Conservation (phyloP, 2,888 invertebrate genomes). For the Eupithecia exiguata region DNA sequence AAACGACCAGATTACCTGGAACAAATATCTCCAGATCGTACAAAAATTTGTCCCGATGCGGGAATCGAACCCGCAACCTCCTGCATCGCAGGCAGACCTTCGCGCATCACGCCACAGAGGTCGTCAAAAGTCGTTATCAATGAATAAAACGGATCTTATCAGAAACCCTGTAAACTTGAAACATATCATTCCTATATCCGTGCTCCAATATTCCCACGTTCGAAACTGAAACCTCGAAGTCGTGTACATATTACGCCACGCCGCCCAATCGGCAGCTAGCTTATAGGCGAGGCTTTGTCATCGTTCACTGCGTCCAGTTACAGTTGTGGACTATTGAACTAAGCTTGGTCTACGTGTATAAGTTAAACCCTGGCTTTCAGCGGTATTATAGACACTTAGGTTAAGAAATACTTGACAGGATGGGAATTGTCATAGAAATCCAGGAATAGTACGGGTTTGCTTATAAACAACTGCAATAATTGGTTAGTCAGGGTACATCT, state of each 20-base stretch:
- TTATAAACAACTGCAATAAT: not conserved
- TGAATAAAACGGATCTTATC: not conserved
- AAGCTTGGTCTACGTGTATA: not conserved
- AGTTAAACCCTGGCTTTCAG: not conserved
- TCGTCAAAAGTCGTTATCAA: no score
- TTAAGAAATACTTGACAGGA: not conserved
- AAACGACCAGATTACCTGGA: no score
- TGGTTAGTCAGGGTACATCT: not conserved
- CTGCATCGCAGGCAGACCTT: no score
- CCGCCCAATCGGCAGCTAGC: slow-evolving; percentile 23
- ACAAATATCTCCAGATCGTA: no score
- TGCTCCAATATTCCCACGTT: not conserved
- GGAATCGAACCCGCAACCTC: no score
- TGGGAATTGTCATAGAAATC: not conserved
- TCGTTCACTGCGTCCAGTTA: slow-evolving; percentile 18
- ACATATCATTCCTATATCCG: not conserved
- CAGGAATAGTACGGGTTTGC: not conserved
- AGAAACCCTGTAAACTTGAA: not conserved
- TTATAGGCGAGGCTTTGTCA: slow-evolving; percentile 22
- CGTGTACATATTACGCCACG: not conserved
- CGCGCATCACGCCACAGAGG: no score
- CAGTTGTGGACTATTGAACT: slow-evolving; percentile 17
- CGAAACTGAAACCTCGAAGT: slow-evolving; percentile 14
- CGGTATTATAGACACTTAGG: not conserved
- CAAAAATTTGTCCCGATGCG: no score